These are phyloP conservation scores for Terebella lapidaria DNA, from an alignment of 2,888 invertebrate genomes.

Conservation along the genomic window DNA sequence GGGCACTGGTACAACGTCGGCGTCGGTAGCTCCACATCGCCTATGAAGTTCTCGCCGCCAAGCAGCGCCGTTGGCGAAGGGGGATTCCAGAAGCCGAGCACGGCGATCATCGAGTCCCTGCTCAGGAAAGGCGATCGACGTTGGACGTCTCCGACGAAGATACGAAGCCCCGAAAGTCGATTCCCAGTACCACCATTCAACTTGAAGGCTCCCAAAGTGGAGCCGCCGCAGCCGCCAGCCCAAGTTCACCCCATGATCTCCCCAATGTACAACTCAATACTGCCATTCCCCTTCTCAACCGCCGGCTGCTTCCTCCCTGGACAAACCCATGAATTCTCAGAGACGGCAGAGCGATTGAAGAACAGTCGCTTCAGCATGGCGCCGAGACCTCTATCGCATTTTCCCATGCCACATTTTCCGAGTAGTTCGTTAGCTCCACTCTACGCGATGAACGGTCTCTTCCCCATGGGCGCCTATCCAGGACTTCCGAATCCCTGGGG, in stretches of 20 bases:
- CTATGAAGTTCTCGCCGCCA: too few species aligned
- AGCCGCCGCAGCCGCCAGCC: not conserved
- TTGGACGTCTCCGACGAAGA: too few species aligned
- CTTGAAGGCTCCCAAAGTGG: not conserved
- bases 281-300: not conserved
- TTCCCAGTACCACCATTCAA: too few species aligned
- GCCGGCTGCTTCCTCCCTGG: not conserved
- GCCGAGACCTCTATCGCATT: not conserved
- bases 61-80: too few species aligned
- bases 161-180: too few species aligned
- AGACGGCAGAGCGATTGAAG: not conserved
- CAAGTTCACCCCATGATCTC: too few species aligned
- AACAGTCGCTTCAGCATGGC: not conserved
- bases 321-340: not conserved
- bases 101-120: too few species aligned
- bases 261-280: not conserved
- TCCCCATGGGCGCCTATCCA: not conserved
- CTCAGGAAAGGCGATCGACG: too few species aligned
- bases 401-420: not conserved
- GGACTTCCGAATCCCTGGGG: conserved; percentile 4
- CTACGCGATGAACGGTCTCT: not conserved
- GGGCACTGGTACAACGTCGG: too few species aligned
- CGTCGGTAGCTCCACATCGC: too few species aligned
- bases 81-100: too few species aligned
- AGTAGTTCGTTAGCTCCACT: not conserved